Conservation (phyloP, 2,113 vertebrate species). For the Mystacornis crossleyi region DNA sequence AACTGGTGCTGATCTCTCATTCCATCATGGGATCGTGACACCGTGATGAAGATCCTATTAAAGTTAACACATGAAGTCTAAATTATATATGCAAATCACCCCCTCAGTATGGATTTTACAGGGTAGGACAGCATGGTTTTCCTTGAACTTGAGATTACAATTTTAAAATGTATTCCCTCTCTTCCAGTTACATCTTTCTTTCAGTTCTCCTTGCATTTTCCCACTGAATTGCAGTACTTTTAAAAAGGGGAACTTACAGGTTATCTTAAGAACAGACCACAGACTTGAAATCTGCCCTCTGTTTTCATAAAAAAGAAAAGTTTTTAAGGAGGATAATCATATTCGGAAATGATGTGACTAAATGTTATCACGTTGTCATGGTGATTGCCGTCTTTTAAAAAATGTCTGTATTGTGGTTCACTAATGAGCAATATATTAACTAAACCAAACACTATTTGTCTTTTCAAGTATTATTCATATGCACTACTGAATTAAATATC, state of each 20-base stretch:
- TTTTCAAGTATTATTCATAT: constrained; percentile 60
- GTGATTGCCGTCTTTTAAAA: constrained; percentile 64
- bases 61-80: neutral
- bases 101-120: neutral
- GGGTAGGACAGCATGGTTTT: neutral
- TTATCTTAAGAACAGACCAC: constrained; percentile 38
- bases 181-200: neutral
- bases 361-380: constrained; percentile 58
- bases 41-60: neutral
- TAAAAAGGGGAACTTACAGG: neutral
- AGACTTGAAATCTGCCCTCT: constrained; percentile 32
- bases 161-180: neutral
- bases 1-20: neutral
- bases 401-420: constrained; percentile 53
- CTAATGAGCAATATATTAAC: constrained; percentile 70
- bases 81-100: neutral
- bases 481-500: neutral
- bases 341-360: constrained; percentile 40
- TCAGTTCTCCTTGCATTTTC: neutral
- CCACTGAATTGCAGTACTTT: neutral
- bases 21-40: rapidly evolving
- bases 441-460: constrained; percentile 56
- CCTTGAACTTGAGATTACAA: neutral
- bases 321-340: constrained; percentile 46
- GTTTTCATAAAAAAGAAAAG: constrained; percentile 42